These are phyloP conservation scores for Patella ulyssiponensis DNA, from an alignment of 2,888 invertebrate species.

Conservation along the genomic window DNA sequence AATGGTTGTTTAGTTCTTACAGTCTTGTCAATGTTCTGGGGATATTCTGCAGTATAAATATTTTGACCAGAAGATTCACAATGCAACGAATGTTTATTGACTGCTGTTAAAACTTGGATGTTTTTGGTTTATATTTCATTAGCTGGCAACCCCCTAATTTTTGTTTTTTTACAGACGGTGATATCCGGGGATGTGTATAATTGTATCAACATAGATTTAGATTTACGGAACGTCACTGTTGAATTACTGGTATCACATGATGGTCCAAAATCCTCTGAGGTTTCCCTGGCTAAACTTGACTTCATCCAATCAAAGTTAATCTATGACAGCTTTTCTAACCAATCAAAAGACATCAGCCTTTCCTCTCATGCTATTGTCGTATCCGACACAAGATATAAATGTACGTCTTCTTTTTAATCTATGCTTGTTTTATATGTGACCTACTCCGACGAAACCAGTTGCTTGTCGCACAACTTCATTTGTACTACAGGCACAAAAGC, in stretches of 20 bases:
- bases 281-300: conserved; percentile 85
- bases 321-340: conserved; percentile 88
- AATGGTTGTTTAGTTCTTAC: neutral
- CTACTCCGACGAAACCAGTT: too few relatives aligned
- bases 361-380: conserved; percentile 91
- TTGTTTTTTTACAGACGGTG: conserved; percentile 60
- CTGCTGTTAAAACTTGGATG: too few relatives aligned
- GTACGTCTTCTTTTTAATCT: conserved; percentile 50
- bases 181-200: conserved; percentile 79
- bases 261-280: conserved; percentile 47
- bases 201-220: conserved; percentile 84
- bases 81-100: too few relatives aligned
- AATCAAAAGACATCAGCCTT: conserved; percentile 91
- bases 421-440: too few relatives aligned
- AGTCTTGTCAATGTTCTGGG: too few relatives aligned
- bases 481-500: too few relatives aligned
- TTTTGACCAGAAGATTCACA: too few relatives aligned
- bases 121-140: neutral
- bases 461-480: too few relatives aligned
- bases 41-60: too few relatives aligned
- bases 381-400: conserved; percentile 80
- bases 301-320: conserved; percentile 91
- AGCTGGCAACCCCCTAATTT: neutral
- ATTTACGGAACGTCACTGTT: conserved; percentile 89
- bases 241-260: conserved; percentile 74